Evolutionary conservation across 2,113 vertebrate species (phyloP), one percentile per base, ranked within the genome.

Genomic region (Tautogolabrus adspersus): DNA sequence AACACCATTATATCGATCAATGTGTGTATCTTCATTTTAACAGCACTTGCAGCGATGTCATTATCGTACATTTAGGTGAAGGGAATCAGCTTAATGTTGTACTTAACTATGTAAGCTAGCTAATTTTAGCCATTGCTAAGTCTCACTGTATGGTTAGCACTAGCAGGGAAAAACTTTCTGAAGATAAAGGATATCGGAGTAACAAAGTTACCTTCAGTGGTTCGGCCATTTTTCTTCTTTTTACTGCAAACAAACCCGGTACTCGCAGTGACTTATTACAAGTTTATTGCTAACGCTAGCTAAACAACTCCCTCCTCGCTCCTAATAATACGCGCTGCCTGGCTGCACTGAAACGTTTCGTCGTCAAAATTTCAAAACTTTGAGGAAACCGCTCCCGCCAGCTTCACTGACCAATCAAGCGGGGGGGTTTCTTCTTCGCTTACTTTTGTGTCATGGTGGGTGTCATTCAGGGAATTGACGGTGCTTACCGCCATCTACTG

Each of bases 181-280:
- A 10, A 15, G 22, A 10, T 1, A 57, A 3, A 6, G 19, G 26
- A 67, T 15, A 44, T 19, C 1, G 4, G 66, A 52, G 21, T 10
- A 6, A 55, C 18, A 44, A 56, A 15, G 8, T 87, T 94, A 94
- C 94, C 92, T 93, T 94, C 30, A 95, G 62, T 10, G 94, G 93
- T 76, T 91, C 90, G 2, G 87, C 83, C 90, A 93, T 94, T 82
- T 1, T 92, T 46, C 64, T 23, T 61, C 16, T 66, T 6, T 75
- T 72, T 63, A 13, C 8, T 30, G 15, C 9, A 15, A 18, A 19
- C 26, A n/a, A 52, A 5, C 44, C 44, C 4, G 12, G 42, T 11
- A 44, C 42, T 13, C 11, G 11, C 12, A 5, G 13, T 46, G 13
- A 52, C 15, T 52, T n/a, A 46, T 9, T n/a, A 15, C 7, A 49